Evolutionary conservation across 1,140 invertebrate species (phyloP).

Genomic region (Goniozus legneri): DNA sequence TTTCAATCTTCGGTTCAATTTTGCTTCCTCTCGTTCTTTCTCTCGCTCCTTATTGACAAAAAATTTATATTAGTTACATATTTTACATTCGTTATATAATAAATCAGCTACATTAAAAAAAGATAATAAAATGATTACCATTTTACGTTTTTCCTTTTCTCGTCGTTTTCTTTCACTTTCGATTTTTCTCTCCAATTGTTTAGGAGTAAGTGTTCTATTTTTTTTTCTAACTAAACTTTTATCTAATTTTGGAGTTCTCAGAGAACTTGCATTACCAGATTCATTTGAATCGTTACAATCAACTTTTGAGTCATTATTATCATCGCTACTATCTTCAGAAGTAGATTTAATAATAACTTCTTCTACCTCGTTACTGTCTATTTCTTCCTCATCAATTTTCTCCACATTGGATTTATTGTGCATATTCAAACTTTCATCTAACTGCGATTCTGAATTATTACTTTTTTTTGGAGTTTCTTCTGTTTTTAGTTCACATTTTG

Average conservation of each 20-base stretch:
- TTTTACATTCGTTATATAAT: constrained; percentile 1
- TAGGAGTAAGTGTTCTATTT: constrained; percentile 38
- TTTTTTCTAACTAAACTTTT: constrained; percentile 15
- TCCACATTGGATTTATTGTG: constrained; percentile 43
- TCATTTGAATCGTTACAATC: background rate
- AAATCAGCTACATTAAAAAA: constrained; percentile 12
- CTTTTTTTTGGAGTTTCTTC: constrained; percentile 48
- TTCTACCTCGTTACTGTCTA: background rate
- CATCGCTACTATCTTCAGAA: constrained; percentile 4
- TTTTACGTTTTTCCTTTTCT: constrained; percentile 55
- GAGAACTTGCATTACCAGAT: background rate
- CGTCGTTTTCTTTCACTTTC: constrained; percentile 56
- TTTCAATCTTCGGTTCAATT: constrained; percentile 42
- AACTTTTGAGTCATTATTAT: background rate
- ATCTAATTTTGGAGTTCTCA: constrained; percentile 9
- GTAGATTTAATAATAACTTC: background rate
- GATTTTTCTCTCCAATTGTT: constrained; percentile 44
- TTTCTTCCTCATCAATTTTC: constrained; percentile 10
- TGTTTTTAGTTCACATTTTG: too few species aligned
- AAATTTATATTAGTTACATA: constrained; percentile 6
- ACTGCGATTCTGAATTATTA: constrained; percentile 13
- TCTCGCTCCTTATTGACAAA: constrained; percentile 56
- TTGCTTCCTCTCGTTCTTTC: constrained; percentile 40
- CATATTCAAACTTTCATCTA: background rate
- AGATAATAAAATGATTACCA: constrained; percentile 31